Evolutionary conservation across 2,888 invertebrate species (phyloP).

Genomic region (Eutolmus rufibarbis): DNA sequence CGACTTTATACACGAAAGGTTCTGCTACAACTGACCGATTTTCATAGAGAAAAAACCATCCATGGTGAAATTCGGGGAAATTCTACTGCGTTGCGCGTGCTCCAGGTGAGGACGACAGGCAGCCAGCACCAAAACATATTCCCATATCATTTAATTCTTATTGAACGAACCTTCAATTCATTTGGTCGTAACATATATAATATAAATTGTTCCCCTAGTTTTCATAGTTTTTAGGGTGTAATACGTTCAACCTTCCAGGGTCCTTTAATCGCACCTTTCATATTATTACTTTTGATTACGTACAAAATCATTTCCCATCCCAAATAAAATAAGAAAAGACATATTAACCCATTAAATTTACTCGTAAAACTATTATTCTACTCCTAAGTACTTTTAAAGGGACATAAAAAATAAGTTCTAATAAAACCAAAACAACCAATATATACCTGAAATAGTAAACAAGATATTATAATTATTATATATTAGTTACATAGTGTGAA

Average conservation of each 20-base stretch:
- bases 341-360: no score
- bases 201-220: neutral
- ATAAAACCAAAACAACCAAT: no score
- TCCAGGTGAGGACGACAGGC: neutral
- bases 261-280: no score
- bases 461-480: no score
- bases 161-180: neutral
- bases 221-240: neutral
- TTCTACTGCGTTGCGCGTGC: neutral
- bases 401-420: no score
- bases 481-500: no score
- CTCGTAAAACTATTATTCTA: no score
- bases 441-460: no score
- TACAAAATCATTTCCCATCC: neutral
- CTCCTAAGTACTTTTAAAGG: no score
- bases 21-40: slow-evolving; percentile 29
- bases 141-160: neutral
- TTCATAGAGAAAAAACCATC: neutral
- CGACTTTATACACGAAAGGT: neutral
- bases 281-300: neutral
- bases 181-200: neutral
- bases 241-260: neutral
- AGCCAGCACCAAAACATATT: neutral
- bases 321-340: neutral
- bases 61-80: neutral